Base-by-base conservation (phyloP, 1,140 invertebrate species). In the Paraescarpia echinospica region DNA sequence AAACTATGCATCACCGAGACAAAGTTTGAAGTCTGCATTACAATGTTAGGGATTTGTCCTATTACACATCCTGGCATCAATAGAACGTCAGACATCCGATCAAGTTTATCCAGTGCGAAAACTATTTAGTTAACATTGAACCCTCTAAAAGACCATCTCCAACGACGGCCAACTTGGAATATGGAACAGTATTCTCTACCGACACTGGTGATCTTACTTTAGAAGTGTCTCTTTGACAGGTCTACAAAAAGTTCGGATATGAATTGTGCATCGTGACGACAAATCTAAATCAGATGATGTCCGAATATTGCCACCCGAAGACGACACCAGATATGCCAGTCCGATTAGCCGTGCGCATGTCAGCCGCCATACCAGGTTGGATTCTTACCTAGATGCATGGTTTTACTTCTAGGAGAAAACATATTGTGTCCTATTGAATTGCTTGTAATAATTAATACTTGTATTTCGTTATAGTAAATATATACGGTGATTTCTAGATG, bases 191-290 rank as follows among this genome's bases (percentile, higher is more conserved):
- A 12, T 6, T 41, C 4, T n/a, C 4, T 41, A 41, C 4, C 41
- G 12, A 4, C 41, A 41, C 41, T 6, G 4, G 41, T 41, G 41
- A 41, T 8, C 33, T 91, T 8, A 91, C 33, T 35, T 91, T 89
- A 6, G n/a, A 4, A 89, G 18, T 89, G 2, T 14, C n/a, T 90
- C 8, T 34, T 90, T 22, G 90, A 90, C 35, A 96, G 95, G 92
- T 96, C 35, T 94, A 95, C 35, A 92, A 94, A 41, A 93, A 89
- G 51, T 94, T 92, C 89, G 94, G 94, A 9, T 94, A 93, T 59
- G 96, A 96, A 93, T 92, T 96, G n/a, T 96, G 96, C 94, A 93
- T 96, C 34, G 95, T 96, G 27, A 95, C 95, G 1, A 95, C 95
- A 35, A 96, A 96, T 90, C 91, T 96, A 33, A 96, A 95, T 92